phyloP scores from a whole-genome alignment of 2,113 vertebrate genomes.

The Cathartes aura region DNA sequence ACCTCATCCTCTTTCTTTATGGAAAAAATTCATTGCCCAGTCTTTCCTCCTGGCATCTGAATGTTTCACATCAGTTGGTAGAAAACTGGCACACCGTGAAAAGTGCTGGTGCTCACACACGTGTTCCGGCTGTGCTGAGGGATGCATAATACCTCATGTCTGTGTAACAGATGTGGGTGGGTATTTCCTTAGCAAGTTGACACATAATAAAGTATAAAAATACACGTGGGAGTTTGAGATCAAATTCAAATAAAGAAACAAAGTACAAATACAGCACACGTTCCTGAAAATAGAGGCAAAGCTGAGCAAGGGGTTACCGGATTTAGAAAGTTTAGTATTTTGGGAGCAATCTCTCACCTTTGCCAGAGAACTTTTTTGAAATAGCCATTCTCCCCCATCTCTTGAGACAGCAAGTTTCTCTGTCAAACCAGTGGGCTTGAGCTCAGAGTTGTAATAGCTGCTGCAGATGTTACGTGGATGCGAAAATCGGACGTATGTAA shows the following conservation, averaged over 20 bases:
- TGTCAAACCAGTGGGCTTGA: not conserved
- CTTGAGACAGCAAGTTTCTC: not conserved
- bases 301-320: not conserved
- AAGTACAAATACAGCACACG: not conserved
- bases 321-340: not conserved
- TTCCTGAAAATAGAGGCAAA: not conserved
- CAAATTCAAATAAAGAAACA: not conserved
- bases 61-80: not conserved
- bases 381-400: not conserved
- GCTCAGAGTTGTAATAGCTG: not conserved
- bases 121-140: not conserved
- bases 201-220: not conserved
- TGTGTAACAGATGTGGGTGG: not conserved
- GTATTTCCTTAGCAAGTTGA: not conserved
- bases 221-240: not conserved
- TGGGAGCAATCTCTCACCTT: not conserved
- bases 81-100: not conserved
- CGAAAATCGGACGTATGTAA: not conserved
- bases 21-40: not conserved
- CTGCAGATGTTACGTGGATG: not conserved
- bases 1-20: not conserved
- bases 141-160: not conserved
- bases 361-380: not conserved
- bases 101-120: not conserved
- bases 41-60: not conserved